Percentiles rank a stretch among this genome's conserved stretches.
Conservation (phyloP, 2,113 vertebrate species). For the Hydrolagus affinis region DNA sequence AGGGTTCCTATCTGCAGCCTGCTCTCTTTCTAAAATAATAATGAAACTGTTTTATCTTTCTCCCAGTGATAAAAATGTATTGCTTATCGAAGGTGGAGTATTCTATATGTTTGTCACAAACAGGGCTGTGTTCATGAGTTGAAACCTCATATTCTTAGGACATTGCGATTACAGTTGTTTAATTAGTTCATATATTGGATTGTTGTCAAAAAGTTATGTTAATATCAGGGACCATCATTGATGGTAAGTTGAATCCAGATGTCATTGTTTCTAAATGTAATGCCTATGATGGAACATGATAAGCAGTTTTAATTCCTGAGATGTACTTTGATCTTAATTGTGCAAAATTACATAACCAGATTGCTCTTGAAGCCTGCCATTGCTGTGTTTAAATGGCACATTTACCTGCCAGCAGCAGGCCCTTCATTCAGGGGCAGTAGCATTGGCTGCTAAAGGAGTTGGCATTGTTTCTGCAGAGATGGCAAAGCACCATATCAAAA, state of each 20-base stretch:
- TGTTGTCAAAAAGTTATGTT: neutral
- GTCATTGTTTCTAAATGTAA: neutral
- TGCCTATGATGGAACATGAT: neutral
- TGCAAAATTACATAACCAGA: neutral
- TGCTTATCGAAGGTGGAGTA: neutral
- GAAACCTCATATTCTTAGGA: neutral
- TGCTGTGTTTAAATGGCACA: neutral
- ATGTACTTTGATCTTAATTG: neutral
- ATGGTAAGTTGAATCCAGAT: constrained; percentile 8
- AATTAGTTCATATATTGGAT: neutral
- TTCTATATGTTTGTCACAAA: neutral
- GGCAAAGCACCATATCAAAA: too few relatives aligned
- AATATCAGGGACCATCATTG: neutral
- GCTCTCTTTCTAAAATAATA: neutral
- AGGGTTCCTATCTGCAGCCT: neutral
- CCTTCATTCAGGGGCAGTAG: too few relatives aligned
- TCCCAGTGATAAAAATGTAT: neutral
- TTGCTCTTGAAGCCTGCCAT: neutral
- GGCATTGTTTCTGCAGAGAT: too few relatives aligned
- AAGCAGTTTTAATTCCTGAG: neutral
- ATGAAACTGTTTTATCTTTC: neutral
- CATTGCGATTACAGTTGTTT: neutral
- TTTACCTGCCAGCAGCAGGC: too few relatives aligned
- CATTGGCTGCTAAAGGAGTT: too few relatives aligned
- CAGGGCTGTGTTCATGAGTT: neutral